A percentile compares a stretch with the other conserved stretches of the same genome.
phyloP scores from a whole-genome alignment of 2,113 vertebrate species.

The Colaptes auratus region DNA sequence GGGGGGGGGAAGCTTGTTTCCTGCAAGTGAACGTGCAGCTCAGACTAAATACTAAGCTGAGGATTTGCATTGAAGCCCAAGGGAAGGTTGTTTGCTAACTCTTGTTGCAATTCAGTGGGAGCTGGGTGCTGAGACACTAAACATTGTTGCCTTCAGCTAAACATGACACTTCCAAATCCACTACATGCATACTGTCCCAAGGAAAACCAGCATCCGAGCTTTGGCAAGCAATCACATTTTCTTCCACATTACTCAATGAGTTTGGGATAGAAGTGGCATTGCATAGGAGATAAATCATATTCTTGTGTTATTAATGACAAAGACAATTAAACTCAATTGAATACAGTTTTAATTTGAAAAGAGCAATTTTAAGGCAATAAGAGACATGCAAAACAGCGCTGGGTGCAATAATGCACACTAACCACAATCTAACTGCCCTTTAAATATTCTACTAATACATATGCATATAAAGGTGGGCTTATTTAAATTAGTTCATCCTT shows the following conservation, averaged over 20 bases:
- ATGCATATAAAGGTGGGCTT: too few species aligned
- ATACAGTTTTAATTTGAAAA: too few species aligned
- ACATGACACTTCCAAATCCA: slow-evolving; percentile 35
- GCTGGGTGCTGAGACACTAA: slow-evolving; percentile 40
- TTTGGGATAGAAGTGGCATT: slow-evolving; percentile 1
- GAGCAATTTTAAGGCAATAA: too few species aligned
- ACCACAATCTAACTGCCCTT: too few species aligned
- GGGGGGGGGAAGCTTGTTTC: background rate
- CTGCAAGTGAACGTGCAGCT: background rate
- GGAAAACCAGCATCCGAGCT: background rate
- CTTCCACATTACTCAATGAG: background rate
- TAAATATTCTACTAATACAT: too few species aligned
- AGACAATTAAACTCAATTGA: too few species aligned
- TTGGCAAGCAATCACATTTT: slow-evolving; percentile 42
- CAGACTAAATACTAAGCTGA: background rate
- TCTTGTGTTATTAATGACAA: background rate
- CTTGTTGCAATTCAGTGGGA: slow-evolving; percentile 49
- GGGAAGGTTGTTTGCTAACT: slow-evolving; percentile 57
- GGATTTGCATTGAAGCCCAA: slow-evolving; percentile 43
- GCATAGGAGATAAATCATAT: background rate
- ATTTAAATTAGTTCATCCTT: too few species aligned
- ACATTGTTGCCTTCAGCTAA: slow-evolving; percentile 48
- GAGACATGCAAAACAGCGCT: too few species aligned
- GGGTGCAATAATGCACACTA: too few species aligned
- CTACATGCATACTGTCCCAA: background rate